A percentile compares a stretch with the other conserved stretches of the same genome.
Conservation (phyloP, 2,888 invertebrate species). For the Portevinia maculata region DNA sequence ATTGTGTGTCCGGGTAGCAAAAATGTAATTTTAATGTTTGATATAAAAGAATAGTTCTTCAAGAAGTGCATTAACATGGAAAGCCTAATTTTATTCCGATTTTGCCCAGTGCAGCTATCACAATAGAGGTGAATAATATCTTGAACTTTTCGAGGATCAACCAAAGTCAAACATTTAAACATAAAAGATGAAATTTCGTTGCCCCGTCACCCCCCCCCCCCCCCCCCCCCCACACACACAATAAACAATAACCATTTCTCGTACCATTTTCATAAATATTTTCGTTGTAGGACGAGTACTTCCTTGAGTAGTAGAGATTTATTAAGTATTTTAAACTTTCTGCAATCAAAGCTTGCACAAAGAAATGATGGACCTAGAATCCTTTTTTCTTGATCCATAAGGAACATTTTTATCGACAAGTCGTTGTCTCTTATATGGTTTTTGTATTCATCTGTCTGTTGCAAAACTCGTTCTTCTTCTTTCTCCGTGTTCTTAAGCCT, state of each 20-base stretch:
- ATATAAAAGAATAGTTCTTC: not conserved
- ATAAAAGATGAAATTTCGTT: no score
- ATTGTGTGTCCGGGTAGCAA: not conserved
- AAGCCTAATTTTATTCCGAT: not conserved
- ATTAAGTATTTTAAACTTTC: no score
- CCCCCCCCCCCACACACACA: not conserved
- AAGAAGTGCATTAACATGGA: not conserved
- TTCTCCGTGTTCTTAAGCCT: no score
- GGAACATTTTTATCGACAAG: no score
- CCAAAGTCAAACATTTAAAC: no score
- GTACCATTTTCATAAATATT: conserved; percentile 1
- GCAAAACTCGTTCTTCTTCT: no score
- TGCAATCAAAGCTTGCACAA: no score
- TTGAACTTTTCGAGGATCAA: no score
- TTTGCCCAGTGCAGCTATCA: not conserved
- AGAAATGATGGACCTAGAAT: not conserved
- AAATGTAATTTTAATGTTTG: not conserved
- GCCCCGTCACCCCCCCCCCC: no score
- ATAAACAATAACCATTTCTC: conserved; percentile 6
- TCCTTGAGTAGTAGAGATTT: conserved; percentile 1
- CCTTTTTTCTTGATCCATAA: no score
- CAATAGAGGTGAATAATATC: not conserved
- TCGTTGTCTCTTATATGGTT: no score
- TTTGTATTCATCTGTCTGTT: no score
- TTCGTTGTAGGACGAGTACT: conserved; percentile 2